A percentile compares a stretch with the other conserved stretches of the same genome.
phyloP scores from a whole-genome alignment of 2,113 vertebrate genomes.

The Jacana jacana region DNA sequence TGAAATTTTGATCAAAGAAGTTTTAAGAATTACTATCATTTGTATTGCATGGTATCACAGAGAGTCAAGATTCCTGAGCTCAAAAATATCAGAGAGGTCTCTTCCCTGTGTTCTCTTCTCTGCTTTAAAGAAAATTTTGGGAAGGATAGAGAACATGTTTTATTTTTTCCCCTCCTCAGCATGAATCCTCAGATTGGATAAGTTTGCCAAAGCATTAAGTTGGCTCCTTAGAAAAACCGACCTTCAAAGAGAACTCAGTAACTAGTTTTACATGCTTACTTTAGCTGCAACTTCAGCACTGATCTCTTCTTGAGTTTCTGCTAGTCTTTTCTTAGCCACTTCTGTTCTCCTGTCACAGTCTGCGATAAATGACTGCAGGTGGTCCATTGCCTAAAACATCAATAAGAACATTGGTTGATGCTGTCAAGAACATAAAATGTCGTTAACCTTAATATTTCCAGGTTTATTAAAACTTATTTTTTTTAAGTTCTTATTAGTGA shows the following conservation, averaged over 20 bases:
- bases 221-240: neutral
- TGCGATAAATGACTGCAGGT: conserved; percentile 97
- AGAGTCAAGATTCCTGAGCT: neutral
- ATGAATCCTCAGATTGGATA: neutral
- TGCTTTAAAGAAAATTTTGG: neutral
- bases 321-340: conserved; percentile 96
- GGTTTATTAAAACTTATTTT: neutral
- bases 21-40: neutral
- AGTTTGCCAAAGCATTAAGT: neutral
- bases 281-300: conserved; percentile 98
- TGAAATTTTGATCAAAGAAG: neutral
- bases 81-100: neutral
- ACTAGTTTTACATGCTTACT: conserved; percentile 72
- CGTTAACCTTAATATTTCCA: neutral
- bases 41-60: neutral
- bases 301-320: conserved; percentile 98
- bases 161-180: neutral
- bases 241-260: neutral
- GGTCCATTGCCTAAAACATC: conserved; percentile 88
- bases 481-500: neutral
- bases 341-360: conserved; percentile 97
- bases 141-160: neutral
- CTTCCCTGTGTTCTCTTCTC: neutral
- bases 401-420: neutral
- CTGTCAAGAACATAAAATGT: neutral